Evolutionary conservation across 2,113 vertebrate species (phyloP).

Genomic region (Mus musculus): GRCm39 chr2:61299001-61299500

Average conservation of each 20-base stretch:
- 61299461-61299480: conserved; percentile 72
- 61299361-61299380: conserved; percentile 80
- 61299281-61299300: conserved; percentile 76
- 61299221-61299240: conserved; percentile 77
- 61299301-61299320: conserved; percentile 79
- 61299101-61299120: not conserved
- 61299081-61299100: too few relatives aligned
- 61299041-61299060: conserved; percentile 30
- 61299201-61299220: conserved; percentile 76
- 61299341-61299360: conserved; percentile 77
- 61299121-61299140: not conserved
- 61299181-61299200: conserved; percentile 45
- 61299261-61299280: conserved; percentile 73
- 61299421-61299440: conserved; percentile 77
- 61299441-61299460: conserved; percentile 69
- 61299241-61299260: conserved; percentile 80
- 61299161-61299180: conserved; percentile 11
- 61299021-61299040: conserved; percentile 44
- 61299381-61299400: conserved; percentile 84
- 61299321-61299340: conserved; percentile 78
- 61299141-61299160: conserved; percentile 33
- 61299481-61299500: conserved; percentile 58
- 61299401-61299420: conserved; percentile 81
- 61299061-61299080: conserved; percentile 63
- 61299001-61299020: conserved; percentile 24